Evolutionary conservation across 2,113 vertebrate genomes (phyloP).

Genomic region (Ageneiosus marmoratus): DNA sequence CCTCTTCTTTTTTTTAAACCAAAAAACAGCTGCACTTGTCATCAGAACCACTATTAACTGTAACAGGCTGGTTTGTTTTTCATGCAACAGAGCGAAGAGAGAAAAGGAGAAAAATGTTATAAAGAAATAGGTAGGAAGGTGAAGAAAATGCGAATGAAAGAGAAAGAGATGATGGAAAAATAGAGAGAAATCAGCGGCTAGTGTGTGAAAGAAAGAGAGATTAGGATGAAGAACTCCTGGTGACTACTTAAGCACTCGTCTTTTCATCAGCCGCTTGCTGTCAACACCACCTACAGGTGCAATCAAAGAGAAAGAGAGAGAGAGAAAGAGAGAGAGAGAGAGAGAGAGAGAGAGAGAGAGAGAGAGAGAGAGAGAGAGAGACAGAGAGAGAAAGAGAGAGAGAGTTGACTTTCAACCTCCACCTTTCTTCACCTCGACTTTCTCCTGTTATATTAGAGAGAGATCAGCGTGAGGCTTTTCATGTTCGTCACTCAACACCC

Average conservation of each 20-base stretch:
- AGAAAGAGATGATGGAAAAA: constrained; percentile 9
- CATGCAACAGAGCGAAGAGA: constrained; percentile 48
- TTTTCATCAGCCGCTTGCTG: constrained; percentile 53
- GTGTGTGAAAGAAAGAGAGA: constrained; percentile 42
- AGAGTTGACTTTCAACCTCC: constrained; percentile 44
- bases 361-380: constrained; percentile 24
- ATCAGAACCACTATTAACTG: constrained; percentile 62
- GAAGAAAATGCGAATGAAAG: constrained; percentile 29
- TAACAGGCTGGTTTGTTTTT: constrained; percentile 56
- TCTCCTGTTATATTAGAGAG: constrained; percentile 30
- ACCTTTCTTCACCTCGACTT: constrained; percentile 44
- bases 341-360: constrained; percentile 18
- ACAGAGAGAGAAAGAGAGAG: constrained; percentile 10
- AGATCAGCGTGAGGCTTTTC: constrained; percentile 23
- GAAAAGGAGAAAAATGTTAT: neutral
- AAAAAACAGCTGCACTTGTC: constrained; percentile 65
- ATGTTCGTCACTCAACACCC: neutral
- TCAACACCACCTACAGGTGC: constrained; percentile 51
- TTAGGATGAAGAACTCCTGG: constrained; percentile 51
- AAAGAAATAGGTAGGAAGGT: constrained; percentile 49
- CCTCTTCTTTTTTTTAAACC: neutral
- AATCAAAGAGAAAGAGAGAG: constrained; percentile 41
- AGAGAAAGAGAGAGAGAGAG: constrained; percentile 10
- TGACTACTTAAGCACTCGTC: constrained; percentile 48
- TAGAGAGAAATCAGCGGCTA: constrained; percentile 41